These are phyloP conservation scores for Salarias fasciatus DNA, from an alignment of 2,797 vertebrate genomes.

Conservation along the genomic window DNA sequence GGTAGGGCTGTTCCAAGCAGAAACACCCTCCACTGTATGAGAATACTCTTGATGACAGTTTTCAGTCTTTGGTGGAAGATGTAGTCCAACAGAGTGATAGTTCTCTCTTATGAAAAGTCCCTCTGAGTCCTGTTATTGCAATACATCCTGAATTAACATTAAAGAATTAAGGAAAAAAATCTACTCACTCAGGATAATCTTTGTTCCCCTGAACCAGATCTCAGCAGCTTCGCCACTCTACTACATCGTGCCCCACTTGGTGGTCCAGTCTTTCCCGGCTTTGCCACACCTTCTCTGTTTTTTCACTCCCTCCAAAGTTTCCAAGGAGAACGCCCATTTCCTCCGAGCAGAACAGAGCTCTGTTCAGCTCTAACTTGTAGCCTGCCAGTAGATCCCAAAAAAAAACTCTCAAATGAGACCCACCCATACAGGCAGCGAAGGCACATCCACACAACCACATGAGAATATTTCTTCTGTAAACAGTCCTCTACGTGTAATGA, in stretches of 20 bases:
- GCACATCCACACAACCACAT: constrained; percentile 61
- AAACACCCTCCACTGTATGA: no score
- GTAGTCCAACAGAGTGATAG: not conserved
- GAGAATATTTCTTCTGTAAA: constrained; percentile 57
- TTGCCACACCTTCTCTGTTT: constrained; percentile 65
- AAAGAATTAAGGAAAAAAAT: constrained; percentile 14
- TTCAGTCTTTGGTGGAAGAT: not conserved
- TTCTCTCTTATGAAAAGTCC: not conserved
- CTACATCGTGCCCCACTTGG: constrained; percentile 47
- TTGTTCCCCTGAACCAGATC: constrained; percentile 37
- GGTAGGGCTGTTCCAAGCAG: not conserved
- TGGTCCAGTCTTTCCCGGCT: constrained; percentile 63
- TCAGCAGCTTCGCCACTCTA: constrained; percentile 35
- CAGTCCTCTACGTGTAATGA: constrained; percentile 20
- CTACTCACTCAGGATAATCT: constrained; percentile 47
- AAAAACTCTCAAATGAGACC: constrained; percentile 60
- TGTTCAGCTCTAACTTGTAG: constrained; percentile 54
- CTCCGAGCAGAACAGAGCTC: constrained; percentile 73
- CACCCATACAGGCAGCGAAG: constrained; percentile 65
- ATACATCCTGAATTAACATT: not conserved
- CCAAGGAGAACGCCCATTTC: constrained; percentile 79
- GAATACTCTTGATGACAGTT: no score
- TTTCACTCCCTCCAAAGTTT: constrained; percentile 66
- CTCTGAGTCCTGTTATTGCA: not conserved
- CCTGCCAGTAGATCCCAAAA: constrained; percentile 56